Conservation (phyloP, 2,888 invertebrate genomes). For the Pseudanteris insignis region DNA sequence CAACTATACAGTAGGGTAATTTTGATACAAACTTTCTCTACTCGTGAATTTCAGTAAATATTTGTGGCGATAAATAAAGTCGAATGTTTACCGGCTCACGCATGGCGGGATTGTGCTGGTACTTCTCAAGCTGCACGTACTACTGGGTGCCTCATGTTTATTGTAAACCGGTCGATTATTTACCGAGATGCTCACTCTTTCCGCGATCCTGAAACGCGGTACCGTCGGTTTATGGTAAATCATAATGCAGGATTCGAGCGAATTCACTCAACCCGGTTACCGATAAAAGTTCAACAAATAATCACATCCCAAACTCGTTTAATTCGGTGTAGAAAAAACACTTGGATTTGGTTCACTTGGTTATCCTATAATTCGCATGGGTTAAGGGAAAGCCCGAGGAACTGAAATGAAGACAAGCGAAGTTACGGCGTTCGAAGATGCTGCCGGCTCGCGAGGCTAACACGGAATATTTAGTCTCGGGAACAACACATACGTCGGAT, state of each 20-base stretch:
- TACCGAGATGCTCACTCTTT: slow-evolving; percentile 61
- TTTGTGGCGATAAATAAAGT: too few relatives aligned
- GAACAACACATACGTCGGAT: slow-evolving; percentile 37
- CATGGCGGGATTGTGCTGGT: slow-evolving; percentile 57
- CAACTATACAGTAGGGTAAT: too few relatives aligned
- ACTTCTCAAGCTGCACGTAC: slow-evolving; percentile 58
- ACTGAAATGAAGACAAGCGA: slow-evolving; percentile 4
- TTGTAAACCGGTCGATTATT: slow-evolving; percentile 61
- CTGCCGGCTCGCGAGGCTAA: slow-evolving; percentile 50
- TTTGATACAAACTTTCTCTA: too few relatives aligned
- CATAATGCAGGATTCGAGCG: slow-evolving; percentile 49
- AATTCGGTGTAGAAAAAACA: too few relatives aligned
- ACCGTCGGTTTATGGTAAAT: slow-evolving; percentile 65
- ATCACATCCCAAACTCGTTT: too few relatives aligned
- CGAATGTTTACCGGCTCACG: slow-evolving; percentile 60
- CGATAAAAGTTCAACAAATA: too few relatives aligned
- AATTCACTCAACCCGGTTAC: too few relatives aligned
- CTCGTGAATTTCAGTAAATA: too few relatives aligned
- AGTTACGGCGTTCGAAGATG: slow-evolving; percentile 36
- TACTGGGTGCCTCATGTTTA: slow-evolving; percentile 58
- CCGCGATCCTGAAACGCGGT: slow-evolving; percentile 64
- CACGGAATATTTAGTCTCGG: slow-evolving; percentile 49
- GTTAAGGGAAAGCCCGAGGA: too few relatives aligned
- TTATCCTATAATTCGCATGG: too few relatives aligned
- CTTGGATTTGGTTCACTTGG: too few relatives aligned